Base-by-base conservation (phyloP, 2,113 vertebrate species). In the Forbesichthys papilliferus region DNA sequence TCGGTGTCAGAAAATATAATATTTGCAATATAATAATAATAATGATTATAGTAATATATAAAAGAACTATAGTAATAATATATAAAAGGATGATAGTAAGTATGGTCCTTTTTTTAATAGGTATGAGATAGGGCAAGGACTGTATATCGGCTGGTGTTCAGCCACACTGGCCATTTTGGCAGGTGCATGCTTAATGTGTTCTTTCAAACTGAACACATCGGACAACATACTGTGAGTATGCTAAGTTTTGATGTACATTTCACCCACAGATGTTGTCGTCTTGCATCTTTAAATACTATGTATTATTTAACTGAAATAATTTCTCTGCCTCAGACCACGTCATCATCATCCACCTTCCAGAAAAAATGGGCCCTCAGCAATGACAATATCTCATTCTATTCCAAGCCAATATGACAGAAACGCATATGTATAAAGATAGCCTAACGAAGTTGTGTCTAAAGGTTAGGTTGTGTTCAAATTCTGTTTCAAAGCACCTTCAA, bases 81-180 rank as follows among this genome's bases (percentile, higher is more conserved):
- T 51, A 14, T 13, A 54, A 7, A 11, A 56, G 8, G 9, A 56
- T 51, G 3, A 11, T 2, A 69, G 36, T 55, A 66, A 61, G 5
- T 3, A 60, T 14, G 10, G 10, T 27, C 3, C 27, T 52, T 48
- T 12, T 12, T 8, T 5, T 71, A 12, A 10, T 75, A 94, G 93
- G 87, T 93, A 90, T 80, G 92, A 94, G 74, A 85, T 93, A 0
- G 93, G 92, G 73, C 79, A 90, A 12, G 92, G 79, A 48, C 79
- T 94, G 69, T 94, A 93, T 16, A 93, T 93, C 1, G 91, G 92
- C 54, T 94, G 93, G 93, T 78, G 84, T 36, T 93, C 92, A n/a
- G 90, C 74, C 0, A 62, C 52, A 2, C 85, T 93, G 7, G 84
- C 90, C 66, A 71, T 94, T 20, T 89, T 79, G 60, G 88, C 87